A percentile compares a stretch with the other conserved stretches of the same genome.
phyloP scores from a whole-genome alignment of 1,140 invertebrate species.

The Harpegnathos saltator region DNA sequence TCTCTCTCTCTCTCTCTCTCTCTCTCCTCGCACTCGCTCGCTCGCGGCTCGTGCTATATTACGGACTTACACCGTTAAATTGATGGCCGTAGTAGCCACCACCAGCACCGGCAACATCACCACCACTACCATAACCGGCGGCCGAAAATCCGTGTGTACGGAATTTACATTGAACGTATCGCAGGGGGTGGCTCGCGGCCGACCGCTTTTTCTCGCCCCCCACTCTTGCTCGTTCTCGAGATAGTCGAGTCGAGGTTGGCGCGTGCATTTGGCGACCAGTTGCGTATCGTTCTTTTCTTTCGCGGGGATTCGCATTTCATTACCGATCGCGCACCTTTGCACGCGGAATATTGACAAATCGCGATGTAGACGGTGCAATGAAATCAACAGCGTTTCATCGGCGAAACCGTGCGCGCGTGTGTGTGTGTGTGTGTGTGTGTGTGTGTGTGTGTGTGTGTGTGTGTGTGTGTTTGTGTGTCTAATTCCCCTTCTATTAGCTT shows the following conservation, averaged over 20 bases:
- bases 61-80: slow-evolving; percentile 74
- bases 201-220: background rate
- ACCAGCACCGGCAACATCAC: too few species aligned
- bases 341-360: slow-evolving; percentile 31
- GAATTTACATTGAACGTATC: slow-evolving; percentile 71
- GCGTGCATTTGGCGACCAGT: slow-evolving; percentile 8
- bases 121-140: slow-evolving; percentile 56
- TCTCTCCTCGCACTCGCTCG: too few species aligned
- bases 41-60: slow-evolving; percentile 69
- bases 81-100: slow-evolving; percentile 67
- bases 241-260: slow-evolving; percentile 9
- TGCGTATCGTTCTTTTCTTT: slow-evolving; percentile 45
- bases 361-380: background rate
- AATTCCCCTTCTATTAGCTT: background rate
- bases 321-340: slow-evolving; percentile 15
- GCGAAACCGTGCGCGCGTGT: too few species aligned
- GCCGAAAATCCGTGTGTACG: slow-evolving; percentile 67
- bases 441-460: too few species aligned
- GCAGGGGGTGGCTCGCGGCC: slow-evolving; percentile 10
- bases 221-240: slow-evolving; percentile 16
- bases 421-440: too few species aligned
- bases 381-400: too few species aligned
- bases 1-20: too few species aligned
- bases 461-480: too few species aligned
- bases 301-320: slow-evolving; percentile 55